Percentiles rank a stretch among this genome's conserved stretches.
Conservation (phyloP, 2,888 invertebrate genomes). For the Megaustenia siamemsis region DNA sequence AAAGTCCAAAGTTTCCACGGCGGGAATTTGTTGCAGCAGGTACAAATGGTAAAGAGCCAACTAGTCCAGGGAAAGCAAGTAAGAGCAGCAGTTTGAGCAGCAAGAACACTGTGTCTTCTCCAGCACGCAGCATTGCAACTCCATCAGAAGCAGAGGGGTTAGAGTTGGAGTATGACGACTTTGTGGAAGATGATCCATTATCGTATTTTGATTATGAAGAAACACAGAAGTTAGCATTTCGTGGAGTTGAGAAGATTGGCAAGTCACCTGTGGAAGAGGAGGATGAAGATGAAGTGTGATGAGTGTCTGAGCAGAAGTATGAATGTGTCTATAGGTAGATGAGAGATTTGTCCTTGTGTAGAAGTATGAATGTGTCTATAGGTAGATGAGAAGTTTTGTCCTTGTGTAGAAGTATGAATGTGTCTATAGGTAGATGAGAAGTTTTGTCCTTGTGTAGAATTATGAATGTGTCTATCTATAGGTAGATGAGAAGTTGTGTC, state of each 20-base stretch:
- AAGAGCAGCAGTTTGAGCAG: conserved; percentile 61
- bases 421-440: too few relatives aligned
- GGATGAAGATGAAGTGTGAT: conserved; percentile 45
- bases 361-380: too few relatives aligned
- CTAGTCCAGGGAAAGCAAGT: conserved; percentile 64
- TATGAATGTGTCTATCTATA: too few relatives aligned
- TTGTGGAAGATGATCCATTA: conserved; percentile 74
- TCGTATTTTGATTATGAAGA: conserved; percentile 75
- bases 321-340: neutral
- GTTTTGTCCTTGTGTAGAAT: too few relatives aligned
- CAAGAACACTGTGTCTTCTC: conserved; percentile 65
- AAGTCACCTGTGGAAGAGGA: conserved; percentile 50
- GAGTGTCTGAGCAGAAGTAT: neutral
- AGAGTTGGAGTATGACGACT: conserved; percentile 76
- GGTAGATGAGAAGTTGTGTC: too few relatives aligned
- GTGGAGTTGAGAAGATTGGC: conserved; percentile 71
- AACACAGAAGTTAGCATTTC: conserved; percentile 70
- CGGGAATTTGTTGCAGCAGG: conserved; percentile 55
- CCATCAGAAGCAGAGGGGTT: conserved; percentile 67
- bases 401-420: too few relatives aligned
- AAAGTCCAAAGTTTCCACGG: conserved; percentile 71
- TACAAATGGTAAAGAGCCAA: conserved; percentile 52
- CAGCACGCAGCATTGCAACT: conserved; percentile 70
- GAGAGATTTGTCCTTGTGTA: too few relatives aligned
- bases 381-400: too few relatives aligned